Evolutionary conservation across 2,113 vertebrate species (phyloP), one percentile per base, ranked within the genome.

Genomic region (Haemorhous mexicanus): DNA sequence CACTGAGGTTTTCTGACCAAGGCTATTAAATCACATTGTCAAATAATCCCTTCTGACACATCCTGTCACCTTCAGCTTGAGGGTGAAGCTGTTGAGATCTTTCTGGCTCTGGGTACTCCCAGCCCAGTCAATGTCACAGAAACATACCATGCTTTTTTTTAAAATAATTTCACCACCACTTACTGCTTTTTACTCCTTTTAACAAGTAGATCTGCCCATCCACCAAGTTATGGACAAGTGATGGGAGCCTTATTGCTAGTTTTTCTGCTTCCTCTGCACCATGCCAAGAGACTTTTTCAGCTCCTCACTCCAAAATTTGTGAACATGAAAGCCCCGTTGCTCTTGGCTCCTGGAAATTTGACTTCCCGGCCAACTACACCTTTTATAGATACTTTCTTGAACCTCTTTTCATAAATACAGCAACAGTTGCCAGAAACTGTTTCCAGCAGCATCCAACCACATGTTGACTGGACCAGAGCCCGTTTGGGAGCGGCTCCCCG

Each of bases 321-420:
- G 96, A 98, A 98, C 98, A 98, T 95, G 97, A 98, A 98, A 98
- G 97, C 70, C 88, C 80, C 88, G 13, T 97, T 98, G 96, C 97
- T 98, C 95, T 98, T 98, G 98, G 98, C 97, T 69, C 93, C 95
- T 78, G 96, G 95, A 94, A 92, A 93, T 87, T 95, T 93, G 81
- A 89, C 94, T 97, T 97, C 95, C 90, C 94, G 95, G 98, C 98
- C 98, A 98, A 95, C 96, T 97, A 95, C 96, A 98, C 97, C 98
- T 98, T 98, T 98, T 98, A 98, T 97, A 97, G 97, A 97, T 97
- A 96, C 95, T 98, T 98, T 98, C 97, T 98, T 97, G 92, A 98
- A 92, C 93, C 72, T 94, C 96, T 56, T 96, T 96, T 96, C 95
- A 49, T 97, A 98, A 98, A 97, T 97, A 97, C 2, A 96, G 89